Evolutionary conservation across 2,888 invertebrate species (phyloP).

Genomic region (Allacma fusca): DNA sequence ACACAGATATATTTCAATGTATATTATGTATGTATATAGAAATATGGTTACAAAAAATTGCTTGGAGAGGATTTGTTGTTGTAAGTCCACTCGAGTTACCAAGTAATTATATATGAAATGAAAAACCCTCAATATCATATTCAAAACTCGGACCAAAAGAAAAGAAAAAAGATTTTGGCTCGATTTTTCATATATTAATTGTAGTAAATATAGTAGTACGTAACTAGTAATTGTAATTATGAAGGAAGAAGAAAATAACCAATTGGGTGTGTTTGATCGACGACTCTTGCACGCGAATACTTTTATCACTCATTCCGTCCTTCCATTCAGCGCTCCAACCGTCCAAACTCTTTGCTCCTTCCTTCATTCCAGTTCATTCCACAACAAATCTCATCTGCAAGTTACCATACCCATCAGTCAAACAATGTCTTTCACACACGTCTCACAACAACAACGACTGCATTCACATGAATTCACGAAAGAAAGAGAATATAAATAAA

Average conservation of each 20-base stretch:
- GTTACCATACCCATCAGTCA: conserved; percentile 60
- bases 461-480: conserved; percentile 7
- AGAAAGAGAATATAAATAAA: neutral
- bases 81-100: conserved; percentile 17
- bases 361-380: conserved; percentile 57
- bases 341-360: conserved; percentile 50
- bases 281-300: conserved; percentile 51
- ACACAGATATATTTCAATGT: conserved; percentile 24
- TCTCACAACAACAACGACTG: conserved; percentile 22
- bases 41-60: conserved; percentile 29
- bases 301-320: conserved; percentile 53
- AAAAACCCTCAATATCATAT: conserved; percentile 28
- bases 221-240: conserved; percentile 16
- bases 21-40: conserved; percentile 21
- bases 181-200: conserved; percentile 18
- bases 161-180: conserved; percentile 32
- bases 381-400: conserved; percentile 61
- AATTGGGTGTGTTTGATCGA: conserved; percentile 49
- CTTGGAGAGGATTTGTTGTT: neutral
- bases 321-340: conserved; percentile 56
- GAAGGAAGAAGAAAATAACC: conserved; percentile 45
- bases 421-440: conserved; percentile 53
- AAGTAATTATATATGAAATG: conserved; percentile 13
- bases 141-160: conserved; percentile 37
- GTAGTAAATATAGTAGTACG: conserved; percentile 3